Evolutionary conservation across 2,113 vertebrate species (phyloP).

Genomic region (Petroica traversi): DNA sequence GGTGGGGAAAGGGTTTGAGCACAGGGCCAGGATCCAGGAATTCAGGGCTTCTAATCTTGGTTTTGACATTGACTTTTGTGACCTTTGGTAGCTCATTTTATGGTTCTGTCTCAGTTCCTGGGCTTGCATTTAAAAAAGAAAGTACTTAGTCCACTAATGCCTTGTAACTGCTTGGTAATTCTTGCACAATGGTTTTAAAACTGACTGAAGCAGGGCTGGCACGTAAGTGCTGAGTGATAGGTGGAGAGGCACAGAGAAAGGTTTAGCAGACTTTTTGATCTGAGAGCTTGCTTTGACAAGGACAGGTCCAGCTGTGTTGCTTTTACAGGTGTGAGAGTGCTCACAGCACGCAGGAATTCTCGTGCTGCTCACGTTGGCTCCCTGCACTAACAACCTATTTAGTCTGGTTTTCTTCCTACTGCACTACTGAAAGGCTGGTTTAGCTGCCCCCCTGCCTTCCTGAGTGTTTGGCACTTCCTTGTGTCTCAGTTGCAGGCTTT

Average conservation of each 20-base stretch:
- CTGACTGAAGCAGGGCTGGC: not conserved
- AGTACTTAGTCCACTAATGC: not conserved
- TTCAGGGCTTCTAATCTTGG: not conserved
- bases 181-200: conserved; percentile 15
- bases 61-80: conserved; percentile 44
- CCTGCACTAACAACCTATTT: not conserved
- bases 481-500: not conserved
- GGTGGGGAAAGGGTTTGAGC: not conserved
- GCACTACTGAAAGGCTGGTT: not conserved
- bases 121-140: conserved; percentile 6
- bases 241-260: not conserved
- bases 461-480: not conserved
- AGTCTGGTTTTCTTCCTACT: not conserved
- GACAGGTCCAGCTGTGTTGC: not conserved
- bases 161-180: not conserved
- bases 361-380: not conserved
- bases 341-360: not conserved
- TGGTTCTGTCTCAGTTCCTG: not conserved
- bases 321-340: not conserved
- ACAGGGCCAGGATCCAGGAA: not conserved
- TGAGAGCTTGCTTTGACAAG: not conserved
- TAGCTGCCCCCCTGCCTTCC: not conserved
- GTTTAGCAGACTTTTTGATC: not conserved
- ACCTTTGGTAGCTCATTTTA: conserved; percentile 29
- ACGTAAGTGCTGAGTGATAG: not conserved